Base-by-base conservation (phyloP, 2,888 invertebrate species). In the Hirtodrosophila cameraria region DNA sequence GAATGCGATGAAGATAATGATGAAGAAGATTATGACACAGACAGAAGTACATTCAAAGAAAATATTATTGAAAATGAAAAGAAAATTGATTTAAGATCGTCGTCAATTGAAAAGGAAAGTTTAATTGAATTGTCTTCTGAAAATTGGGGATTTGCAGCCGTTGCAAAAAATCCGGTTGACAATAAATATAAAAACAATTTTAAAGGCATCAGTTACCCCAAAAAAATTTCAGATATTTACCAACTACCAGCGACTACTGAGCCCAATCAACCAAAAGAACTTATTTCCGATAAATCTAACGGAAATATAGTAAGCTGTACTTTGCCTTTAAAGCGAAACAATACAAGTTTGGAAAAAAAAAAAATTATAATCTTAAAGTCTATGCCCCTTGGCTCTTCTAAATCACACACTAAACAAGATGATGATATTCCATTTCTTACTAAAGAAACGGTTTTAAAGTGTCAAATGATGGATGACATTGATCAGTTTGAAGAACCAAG, bases 131-230 rank as follows among this genome's bases (percentile, higher is more conserved):
- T 42, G 2, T 88, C 88, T 28, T 89, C 89, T 43, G 89, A 89
- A 54, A 89, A 89, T 63, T 93, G 93, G 93, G 93, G 93, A 1
- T 93, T 93, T 89, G 93, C 93, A 3, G 93, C 93, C 16, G 93
- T 93, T 67, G 93, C 93, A 15, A 93, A 92, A 75, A 93, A 93
- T 69, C 88, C 90, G 27, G 88, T 89, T 15, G 91, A 91, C 75
- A 92, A 67, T n/a, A 84, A 81, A 39, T 70, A 82, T 16, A 81
- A 43, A 30, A 52, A 43, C 9, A 67, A 52, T 28, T 62, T 38
- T 49, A 70, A 71, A 31, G 11, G 50, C 63, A 77, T 65, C 61
- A 81, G 71, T 13, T 69, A 87, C 83, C 48, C 42, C 9, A 75
- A 63, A 33, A 64, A 66, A 20, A 23, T 45, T 1, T 15, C 31